These are phyloP conservation scores for Meles meles DNA, from an alignment of 2,113 vertebrate genomes.

Conservation along the genomic window DNA sequence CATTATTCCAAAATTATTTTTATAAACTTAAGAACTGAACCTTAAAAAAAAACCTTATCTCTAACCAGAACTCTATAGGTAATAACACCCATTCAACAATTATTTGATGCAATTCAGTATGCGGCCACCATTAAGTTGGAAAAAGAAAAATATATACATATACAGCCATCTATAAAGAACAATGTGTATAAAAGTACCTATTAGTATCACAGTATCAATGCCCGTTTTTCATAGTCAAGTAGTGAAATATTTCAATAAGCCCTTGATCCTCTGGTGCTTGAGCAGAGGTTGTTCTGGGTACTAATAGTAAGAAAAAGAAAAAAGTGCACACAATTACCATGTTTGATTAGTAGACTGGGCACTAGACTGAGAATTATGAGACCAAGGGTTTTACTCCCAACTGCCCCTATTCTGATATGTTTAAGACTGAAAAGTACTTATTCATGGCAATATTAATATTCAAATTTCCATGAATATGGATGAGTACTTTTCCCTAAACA, in stretches of 20 bases:
- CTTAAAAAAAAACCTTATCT: neutral
- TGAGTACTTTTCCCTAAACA: neutral
- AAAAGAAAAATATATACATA: neutral
- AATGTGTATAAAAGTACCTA: neutral
- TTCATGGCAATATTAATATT: neutral
- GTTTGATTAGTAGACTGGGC: neutral
- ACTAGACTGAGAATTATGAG: neutral
- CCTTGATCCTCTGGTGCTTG: neutral
- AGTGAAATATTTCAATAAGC: constrained; percentile 11
- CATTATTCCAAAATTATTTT: neutral
- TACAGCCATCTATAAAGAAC: neutral
- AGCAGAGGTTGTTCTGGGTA: neutral
- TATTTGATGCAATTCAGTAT: neutral
- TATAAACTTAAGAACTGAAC: neutral
- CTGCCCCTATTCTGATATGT: neutral
- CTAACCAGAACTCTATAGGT: neutral
- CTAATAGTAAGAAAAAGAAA: neutral
- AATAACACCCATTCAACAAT: neutral
- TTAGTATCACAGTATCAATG: neutral
- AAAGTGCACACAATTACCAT: neutral
- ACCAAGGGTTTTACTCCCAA: neutral
- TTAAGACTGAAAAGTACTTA: neutral
- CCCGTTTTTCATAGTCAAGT: neutral
- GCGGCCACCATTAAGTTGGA: neutral
- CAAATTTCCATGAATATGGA: neutral